Evolutionary conservation across 2,797 vertebrate genomes (phyloP).

Genomic region (Mustela erminea): DNA sequence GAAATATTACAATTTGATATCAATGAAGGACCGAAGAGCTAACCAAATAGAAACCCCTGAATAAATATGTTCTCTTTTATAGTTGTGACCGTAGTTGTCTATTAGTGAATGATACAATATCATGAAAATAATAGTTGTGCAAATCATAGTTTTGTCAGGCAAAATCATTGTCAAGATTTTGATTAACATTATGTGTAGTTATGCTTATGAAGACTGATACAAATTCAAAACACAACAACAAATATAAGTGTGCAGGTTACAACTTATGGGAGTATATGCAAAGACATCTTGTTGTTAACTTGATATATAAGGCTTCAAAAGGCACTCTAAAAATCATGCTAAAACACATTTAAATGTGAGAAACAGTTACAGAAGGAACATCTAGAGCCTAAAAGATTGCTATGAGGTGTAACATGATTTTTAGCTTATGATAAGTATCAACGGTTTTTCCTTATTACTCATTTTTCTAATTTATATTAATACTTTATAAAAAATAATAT

Average conservation of each 20-base stretch:
- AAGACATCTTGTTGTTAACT: not conserved
- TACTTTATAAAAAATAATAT: not conserved
- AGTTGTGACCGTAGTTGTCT: not conserved
- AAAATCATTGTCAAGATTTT: not conserved
- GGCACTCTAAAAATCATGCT: not conserved
- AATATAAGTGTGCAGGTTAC: not conserved
- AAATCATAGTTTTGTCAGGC: not conserved
- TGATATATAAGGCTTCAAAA: conserved; percentile 40
- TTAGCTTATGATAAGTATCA: not conserved
- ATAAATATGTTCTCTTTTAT: not conserved
- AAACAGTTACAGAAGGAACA: not conserved
- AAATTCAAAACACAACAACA: not conserved
- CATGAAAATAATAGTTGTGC: not conserved
- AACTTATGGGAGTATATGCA: not conserved
- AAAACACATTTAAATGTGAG: conserved; percentile 18
- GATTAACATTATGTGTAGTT: not conserved
- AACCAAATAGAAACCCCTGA: not conserved
- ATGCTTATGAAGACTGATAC: not conserved
- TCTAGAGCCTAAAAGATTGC: not conserved
- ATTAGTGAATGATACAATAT: not conserved
- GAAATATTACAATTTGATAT: not conserved
- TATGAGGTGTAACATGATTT: conserved; percentile 30
- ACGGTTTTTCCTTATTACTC: not conserved
- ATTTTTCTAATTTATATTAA: conserved; percentile 23
- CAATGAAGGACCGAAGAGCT: not conserved